A percentile compares a stretch with the other conserved stretches of the same genome.
These are phyloP conservation scores for Drosophila ambigua DNA, from an alignment of 1,140 invertebrate genomes.

Conservation along the genomic window DNA sequence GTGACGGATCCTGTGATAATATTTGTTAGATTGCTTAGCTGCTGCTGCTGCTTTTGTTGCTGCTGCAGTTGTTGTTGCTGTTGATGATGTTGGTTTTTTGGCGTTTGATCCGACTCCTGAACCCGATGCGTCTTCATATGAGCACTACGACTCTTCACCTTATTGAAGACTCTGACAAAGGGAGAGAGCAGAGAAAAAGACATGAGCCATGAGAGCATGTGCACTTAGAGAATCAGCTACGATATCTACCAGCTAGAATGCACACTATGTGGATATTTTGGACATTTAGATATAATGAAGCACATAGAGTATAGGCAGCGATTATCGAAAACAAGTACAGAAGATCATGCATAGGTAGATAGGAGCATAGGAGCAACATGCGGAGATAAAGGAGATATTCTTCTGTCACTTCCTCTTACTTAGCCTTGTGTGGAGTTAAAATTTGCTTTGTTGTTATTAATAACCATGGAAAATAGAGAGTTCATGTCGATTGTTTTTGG, in stretches of 20 bases:
- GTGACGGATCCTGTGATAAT: no score
- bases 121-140: constrained; percentile 99
- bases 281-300: constrained; percentile 52
- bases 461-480: constrained; percentile 76
- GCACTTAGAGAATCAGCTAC: neutral
- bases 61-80: constrained; percentile 12
- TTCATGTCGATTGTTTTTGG: constrained; percentile 39
- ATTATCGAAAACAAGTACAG: constrained; percentile 15
- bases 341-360: constrained; percentile 24
- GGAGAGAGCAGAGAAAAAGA: constrained; percentile 11
- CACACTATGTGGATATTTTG: constrained; percentile 34
- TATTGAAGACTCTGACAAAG: constrained; percentile 94
- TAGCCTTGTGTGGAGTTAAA: constrained; percentile 77
- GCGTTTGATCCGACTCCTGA: constrained; percentile 86
- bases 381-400: constrained; percentile 48
- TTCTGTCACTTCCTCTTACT: constrained; percentile 56
- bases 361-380: constrained; percentile 40
- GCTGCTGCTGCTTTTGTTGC: constrained; percentile 16
- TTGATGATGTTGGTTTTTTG: constrained; percentile 48
- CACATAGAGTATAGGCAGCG: constrained; percentile 54
- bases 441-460: constrained; percentile 66
- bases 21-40: neutral
- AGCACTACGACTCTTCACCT: constrained; percentile 98
- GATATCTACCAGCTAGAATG: constrained; percentile 7
- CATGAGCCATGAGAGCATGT: constrained; percentile 43